These are phyloP conservation scores for Theodoxus fluviatilis DNA, from an alignment of 2,888 invertebrate species.

Conservation along the genomic window DNA sequence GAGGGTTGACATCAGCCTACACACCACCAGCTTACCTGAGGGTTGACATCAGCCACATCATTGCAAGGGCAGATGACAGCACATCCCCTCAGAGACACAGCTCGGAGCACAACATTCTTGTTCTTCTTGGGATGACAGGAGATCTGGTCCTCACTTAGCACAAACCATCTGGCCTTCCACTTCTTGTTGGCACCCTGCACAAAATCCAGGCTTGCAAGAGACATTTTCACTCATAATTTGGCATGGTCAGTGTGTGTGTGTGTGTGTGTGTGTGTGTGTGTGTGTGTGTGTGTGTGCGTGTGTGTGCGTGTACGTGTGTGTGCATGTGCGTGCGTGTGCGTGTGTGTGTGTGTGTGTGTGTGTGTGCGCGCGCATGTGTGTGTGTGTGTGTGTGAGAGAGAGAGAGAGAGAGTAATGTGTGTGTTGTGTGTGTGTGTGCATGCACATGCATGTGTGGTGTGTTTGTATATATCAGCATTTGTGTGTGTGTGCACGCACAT, in stretches of 20 bases:
- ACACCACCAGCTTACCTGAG: slow-evolving; percentile 38
- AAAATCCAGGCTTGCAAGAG: too few relatives aligned
- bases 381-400: neutral
- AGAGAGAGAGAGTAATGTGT: neutral
- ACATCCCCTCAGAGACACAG: slow-evolving; percentile 46
- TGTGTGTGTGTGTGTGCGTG: slow-evolving; percentile 18
- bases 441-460: too few relatives aligned
- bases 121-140: slow-evolving; percentile 48
- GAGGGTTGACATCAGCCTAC: too few relatives aligned
- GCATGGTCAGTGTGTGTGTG: too few relatives aligned
- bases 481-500: too few relatives aligned
- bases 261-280: slow-evolving; percentile 22
- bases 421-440: neutral
- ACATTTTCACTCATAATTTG: too few relatives aligned
- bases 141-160: slow-evolving; percentile 48
- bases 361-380: neutral
- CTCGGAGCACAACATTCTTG: slow-evolving; percentile 44
- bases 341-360: slow-evolving; percentile 1
- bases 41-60: slow-evolving; percentile 42
- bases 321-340: neutral
- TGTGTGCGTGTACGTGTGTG: slow-evolving; percentile 4
- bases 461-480: too few relatives aligned
- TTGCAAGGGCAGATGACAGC: slow-evolving; percentile 52
- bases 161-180: slow-evolving; percentile 58
- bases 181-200: slow-evolving; percentile 42